Evolutionary conservation across 2,797 vertebrate species (phyloP).

Genomic region (Dendrocincla fuliginosa): DNA sequence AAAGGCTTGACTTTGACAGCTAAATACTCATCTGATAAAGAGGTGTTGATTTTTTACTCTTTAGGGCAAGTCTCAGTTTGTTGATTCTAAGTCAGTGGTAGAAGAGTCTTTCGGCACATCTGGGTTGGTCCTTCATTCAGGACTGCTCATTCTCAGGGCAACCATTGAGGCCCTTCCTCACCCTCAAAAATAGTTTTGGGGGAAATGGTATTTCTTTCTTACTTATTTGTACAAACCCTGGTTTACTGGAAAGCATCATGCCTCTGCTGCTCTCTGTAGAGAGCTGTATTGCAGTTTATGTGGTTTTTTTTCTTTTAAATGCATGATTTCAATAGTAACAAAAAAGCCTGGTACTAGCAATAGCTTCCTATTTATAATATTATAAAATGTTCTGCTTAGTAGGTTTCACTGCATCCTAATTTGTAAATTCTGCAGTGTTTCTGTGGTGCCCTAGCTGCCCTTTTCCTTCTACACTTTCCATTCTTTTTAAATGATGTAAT

Average conservation of each 20-base stretch:
- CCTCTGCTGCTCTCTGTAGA: not conserved
- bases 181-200: not conserved
- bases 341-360: not conserved
- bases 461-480: not conserved
- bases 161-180: not conserved
- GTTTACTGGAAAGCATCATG: not conserved
- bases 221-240: not conserved
- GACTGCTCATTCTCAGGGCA: not conserved
- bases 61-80: not conserved
- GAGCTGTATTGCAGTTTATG: not conserved
- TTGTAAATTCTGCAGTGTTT: not conserved
- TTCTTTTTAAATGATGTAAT: not conserved
- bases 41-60: not conserved
- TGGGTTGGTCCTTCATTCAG: not conserved
- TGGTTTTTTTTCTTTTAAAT: not conserved
- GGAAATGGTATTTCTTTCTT: not conserved
- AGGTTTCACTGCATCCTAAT: not conserved
- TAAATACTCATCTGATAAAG: not conserved
- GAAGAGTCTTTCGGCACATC: not conserved
- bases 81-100: not conserved
- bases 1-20: not conserved
- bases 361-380: not conserved
- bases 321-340: not conserved
- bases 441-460: not conserved
- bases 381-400: fast-evolving